phyloP scores from a whole-genome alignment of 1,140 invertebrate species.

The Hylyphantes graminicola region DNA sequence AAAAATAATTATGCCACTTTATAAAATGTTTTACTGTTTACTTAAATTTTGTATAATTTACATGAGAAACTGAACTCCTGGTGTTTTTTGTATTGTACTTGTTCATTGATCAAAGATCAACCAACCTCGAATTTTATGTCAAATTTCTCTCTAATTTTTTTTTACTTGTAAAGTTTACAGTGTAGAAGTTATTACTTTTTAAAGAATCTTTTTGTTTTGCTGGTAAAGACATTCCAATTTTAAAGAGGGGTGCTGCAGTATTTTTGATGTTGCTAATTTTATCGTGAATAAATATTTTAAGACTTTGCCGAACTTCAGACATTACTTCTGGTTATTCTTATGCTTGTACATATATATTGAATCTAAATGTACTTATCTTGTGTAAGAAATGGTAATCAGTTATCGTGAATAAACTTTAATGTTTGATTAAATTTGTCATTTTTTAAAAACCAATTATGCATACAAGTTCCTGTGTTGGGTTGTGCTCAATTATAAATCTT shows the following conservation, averaged over 20 bases:
- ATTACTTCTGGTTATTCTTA: slow-evolving; percentile 30
- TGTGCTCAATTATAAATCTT: background rate
- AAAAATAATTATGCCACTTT: too few relatives aligned
- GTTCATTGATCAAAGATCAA: too few relatives aligned
- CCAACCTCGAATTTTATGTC: too few relatives aligned
- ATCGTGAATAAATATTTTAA: background rate
- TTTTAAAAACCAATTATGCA: background rate
- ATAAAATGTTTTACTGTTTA: too few relatives aligned
- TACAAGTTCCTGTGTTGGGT: background rate
- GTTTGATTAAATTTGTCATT: slow-evolving; percentile 1
- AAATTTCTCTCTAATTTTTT: too few relatives aligned
- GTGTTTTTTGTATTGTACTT: too few relatives aligned
- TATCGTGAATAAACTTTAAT: slow-evolving; percentile 43
- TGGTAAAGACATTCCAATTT: slow-evolving; percentile 5
- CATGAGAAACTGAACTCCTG: too few relatives aligned
- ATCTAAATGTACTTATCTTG: slow-evolving; percentile 21
- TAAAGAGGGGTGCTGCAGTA: background rate
- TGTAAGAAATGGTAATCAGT: slow-evolving; percentile 25
- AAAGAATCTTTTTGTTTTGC: too few relatives aligned
- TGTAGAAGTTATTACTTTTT: too few relatives aligned
- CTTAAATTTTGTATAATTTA: too few relatives aligned
- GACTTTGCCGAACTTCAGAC: background rate
- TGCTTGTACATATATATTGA: slow-evolving; percentile 29
- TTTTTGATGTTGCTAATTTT: slow-evolving; percentile 17
- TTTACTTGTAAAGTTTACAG: too few relatives aligned